phyloP scores from a whole-genome alignment of 1,140 invertebrate genomes.

The Caenorhabditis inopinata region DNA sequence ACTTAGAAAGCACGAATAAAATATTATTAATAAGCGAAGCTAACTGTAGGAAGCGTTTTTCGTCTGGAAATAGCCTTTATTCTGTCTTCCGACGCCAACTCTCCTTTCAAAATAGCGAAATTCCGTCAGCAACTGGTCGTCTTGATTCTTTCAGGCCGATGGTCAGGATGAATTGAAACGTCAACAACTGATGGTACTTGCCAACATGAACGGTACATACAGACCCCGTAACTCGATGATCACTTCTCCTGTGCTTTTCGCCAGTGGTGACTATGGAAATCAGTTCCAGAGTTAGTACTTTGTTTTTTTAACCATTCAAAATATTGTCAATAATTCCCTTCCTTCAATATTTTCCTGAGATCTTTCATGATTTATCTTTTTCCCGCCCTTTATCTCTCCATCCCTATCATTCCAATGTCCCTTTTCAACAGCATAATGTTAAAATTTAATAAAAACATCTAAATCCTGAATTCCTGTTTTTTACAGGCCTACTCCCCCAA shows the following conservation, averaged over 20 bases:
- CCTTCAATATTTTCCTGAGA: too few relatives aligned
- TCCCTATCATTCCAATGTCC: not conserved
- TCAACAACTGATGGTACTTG: constrained; percentile 97
- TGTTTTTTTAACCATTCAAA: not conserved
- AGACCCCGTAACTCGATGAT: constrained; percentile 57
- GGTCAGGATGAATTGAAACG: constrained; percentile 99
- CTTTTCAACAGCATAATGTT: too few relatives aligned
- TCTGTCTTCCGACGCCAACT: too few relatives aligned
- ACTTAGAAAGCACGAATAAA: too few relatives aligned
- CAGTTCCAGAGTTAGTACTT: constrained; percentile 21
- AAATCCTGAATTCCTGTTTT: not conserved
- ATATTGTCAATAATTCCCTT: too few relatives aligned
- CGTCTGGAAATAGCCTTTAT: too few relatives aligned
- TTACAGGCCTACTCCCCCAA: not conserved
- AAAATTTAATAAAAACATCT: not conserved
- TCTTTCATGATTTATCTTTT: not conserved
- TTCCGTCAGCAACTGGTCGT: too few relatives aligned
- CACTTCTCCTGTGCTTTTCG: not conserved
- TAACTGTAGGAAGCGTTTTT: too few relatives aligned
- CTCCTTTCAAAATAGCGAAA: too few relatives aligned
- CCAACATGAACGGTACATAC: constrained; percentile 99
- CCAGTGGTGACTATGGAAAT: not conserved
- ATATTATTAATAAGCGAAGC: too few relatives aligned
- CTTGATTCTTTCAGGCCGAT: constrained; percentile 69
- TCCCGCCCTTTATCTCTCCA: not conserved